A percentile compares a stretch with the other conserved stretches of the same genome.
These are phyloP conservation scores for Suncus etruscus DNA, from an alignment of 2,113 vertebrate genomes.

Conservation along the genomic window DNA sequence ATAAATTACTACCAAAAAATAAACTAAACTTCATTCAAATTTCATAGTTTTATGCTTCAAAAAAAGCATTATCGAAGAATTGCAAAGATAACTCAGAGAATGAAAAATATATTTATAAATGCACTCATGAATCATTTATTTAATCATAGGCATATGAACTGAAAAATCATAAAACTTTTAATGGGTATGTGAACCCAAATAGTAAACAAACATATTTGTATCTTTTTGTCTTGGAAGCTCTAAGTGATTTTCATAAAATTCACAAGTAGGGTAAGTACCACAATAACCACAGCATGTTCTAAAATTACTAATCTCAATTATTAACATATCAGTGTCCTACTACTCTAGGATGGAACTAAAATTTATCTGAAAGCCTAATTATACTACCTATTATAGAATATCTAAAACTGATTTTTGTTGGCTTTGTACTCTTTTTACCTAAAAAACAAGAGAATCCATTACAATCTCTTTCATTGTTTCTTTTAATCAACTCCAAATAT, in stretches of 20 bases:
- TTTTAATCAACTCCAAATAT: conserved; percentile 30
- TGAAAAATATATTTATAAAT: no score
- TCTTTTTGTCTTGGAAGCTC: neutral
- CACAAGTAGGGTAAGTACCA: neutral
- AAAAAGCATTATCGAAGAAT: no score
- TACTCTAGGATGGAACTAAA: neutral
- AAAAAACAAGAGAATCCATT: conserved; percentile 24
- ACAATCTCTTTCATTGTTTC: conserved; percentile 39
- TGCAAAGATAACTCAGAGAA: no score
- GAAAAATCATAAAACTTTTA: neutral
- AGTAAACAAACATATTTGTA: neutral
- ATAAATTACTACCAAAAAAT: no score
- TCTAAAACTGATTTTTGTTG: conserved; percentile 11
- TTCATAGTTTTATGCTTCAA: no score
- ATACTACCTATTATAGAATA: conserved; percentile 7
- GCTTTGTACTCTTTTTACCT: neutral
- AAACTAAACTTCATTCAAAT: no score
- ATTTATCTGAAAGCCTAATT: neutral
- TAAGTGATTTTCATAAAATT: neutral
- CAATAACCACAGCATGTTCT: neutral
- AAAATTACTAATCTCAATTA: neutral
- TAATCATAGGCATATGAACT: no score
- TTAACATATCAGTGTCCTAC: conserved; percentile 18
- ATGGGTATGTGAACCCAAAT: neutral
- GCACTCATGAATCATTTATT: no score